These are phyloP conservation scores for Galaxias olidus DNA, from an alignment of 2,797 vertebrate genomes.

Conservation along the genomic window DNA sequence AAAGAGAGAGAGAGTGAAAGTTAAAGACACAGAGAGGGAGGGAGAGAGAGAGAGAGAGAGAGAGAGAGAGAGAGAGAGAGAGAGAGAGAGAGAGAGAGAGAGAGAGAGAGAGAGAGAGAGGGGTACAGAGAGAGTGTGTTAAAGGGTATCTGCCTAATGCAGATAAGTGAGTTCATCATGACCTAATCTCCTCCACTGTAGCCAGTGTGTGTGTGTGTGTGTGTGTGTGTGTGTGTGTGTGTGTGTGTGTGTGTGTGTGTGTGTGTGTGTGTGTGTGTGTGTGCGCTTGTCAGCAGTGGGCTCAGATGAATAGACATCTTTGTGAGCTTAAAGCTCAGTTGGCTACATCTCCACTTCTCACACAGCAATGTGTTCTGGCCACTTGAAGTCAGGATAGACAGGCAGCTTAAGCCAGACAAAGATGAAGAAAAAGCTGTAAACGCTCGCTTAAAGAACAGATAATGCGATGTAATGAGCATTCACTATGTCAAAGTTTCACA, in stretches of 20 bases:
- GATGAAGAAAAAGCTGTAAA: too few relatives aligned
- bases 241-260: not conserved
- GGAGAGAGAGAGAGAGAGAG: not conserved
- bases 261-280: not conserved
- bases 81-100: not conserved
- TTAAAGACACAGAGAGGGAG: not conserved
- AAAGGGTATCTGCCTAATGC: not conserved
- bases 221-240: not conserved
- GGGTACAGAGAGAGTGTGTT: not conserved
- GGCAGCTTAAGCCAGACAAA: too few relatives aligned
- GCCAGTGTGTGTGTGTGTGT: constrained; percentile 3
- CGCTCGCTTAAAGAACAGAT: too few relatives aligned
- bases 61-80: not conserved
- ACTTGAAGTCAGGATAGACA: not conserved
- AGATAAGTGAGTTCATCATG: not conserved
- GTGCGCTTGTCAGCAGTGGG: not conserved
- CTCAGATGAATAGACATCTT: constrained; percentile 6
- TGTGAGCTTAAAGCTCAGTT: not conserved
- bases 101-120: not conserved
- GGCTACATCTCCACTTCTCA: not conserved
- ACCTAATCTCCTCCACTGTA: constrained; percentile 24
- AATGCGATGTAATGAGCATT: too few relatives aligned
- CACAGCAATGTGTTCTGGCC: not conserved
- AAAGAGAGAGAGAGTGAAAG: not conserved
- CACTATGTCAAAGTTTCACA: too few relatives aligned